Conservation (phyloP, 2,888 invertebrate species). For the Bombylius major region DNA sequence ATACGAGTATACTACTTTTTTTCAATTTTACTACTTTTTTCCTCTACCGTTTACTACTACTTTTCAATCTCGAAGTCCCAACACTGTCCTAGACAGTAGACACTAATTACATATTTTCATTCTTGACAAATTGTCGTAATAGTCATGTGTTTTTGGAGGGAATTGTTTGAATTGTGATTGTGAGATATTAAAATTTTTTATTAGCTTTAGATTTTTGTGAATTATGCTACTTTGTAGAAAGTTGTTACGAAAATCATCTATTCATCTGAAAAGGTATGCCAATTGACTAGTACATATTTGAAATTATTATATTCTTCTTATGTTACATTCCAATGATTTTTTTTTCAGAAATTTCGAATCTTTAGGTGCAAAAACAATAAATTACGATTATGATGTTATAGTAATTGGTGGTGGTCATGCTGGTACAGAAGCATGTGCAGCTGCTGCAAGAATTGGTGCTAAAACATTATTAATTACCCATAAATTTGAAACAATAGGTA, state of each 20-base stretch:
- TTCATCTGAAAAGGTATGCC: not conserved
- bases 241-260: not conserved
- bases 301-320: not conserved
- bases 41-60: too few relatives aligned
- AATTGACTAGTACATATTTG: too few relatives aligned
- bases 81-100: too few relatives aligned
- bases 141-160: too few relatives aligned
- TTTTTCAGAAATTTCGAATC: not conserved
- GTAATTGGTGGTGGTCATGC: constrained; percentile 88
- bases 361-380: not conserved
- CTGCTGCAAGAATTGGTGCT: constrained; percentile 71
- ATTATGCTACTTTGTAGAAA: not conserved
- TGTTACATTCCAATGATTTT: not conserved
- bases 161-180: too few relatives aligned
- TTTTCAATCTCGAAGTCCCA: too few relatives aligned
- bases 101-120: too few relatives aligned
- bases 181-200: too few relatives aligned
- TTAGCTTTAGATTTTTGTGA: not conserved
- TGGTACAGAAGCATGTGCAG: constrained; percentile 75
- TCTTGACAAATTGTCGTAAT: too few relatives aligned
- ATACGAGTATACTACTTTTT: too few relatives aligned
- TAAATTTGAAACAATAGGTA: constrained; percentile 68
- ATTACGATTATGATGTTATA: constrained; percentile 49
- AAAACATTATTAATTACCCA: constrained; percentile 71
- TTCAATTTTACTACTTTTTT: too few relatives aligned